These are phyloP conservation scores for Latrodectus geometricus DNA, from an alignment of 1,140 invertebrate genomes.

Conservation along the genomic window DNA sequence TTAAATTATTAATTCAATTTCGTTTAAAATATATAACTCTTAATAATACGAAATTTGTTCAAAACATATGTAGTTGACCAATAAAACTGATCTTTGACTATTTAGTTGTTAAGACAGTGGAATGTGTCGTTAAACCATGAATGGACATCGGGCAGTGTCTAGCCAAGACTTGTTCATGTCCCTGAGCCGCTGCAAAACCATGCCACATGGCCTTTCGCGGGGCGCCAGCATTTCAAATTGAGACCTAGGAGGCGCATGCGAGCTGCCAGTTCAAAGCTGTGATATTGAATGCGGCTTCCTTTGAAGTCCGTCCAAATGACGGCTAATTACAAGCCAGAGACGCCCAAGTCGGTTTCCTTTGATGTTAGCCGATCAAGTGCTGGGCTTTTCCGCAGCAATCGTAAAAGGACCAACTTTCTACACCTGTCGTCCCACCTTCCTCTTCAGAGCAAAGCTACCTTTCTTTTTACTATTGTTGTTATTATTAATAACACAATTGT, in stretches of 20 bases:
- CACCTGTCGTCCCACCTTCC: conserved; percentile 12
- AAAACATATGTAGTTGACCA: too few relatives aligned
- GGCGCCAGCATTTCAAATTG: conserved; percentile 7
- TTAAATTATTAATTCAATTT: too few relatives aligned
- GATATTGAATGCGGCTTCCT: conserved; percentile 33
- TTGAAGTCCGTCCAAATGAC: conserved; percentile 40
- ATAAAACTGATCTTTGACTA: too few relatives aligned
- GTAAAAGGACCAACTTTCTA: conserved; percentile 35
- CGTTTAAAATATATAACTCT: too few relatives aligned
- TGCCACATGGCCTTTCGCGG: neutral
- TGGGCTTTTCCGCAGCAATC: conserved; percentile 7
- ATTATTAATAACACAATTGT: conserved; percentile 20
- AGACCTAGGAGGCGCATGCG: conserved; percentile 6
- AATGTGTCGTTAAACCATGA: too few relatives aligned
- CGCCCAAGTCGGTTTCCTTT: conserved; percentile 22
- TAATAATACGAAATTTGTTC: too few relatives aligned
- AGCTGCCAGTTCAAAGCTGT: neutral
- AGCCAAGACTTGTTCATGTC: too few relatives aligned
- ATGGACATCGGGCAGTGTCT: too few relatives aligned
- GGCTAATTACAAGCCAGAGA: conserved; percentile 31
- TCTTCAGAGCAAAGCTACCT: neutral
- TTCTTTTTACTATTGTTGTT: neutral
- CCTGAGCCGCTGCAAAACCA: neutral
- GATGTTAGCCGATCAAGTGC: conserved; percentile 4
- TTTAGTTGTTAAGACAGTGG: too few relatives aligned